Evolutionary conservation across 2,113 vertebrate genomes (phyloP).

Genomic region (Chrysochloris asiatica): DNA sequence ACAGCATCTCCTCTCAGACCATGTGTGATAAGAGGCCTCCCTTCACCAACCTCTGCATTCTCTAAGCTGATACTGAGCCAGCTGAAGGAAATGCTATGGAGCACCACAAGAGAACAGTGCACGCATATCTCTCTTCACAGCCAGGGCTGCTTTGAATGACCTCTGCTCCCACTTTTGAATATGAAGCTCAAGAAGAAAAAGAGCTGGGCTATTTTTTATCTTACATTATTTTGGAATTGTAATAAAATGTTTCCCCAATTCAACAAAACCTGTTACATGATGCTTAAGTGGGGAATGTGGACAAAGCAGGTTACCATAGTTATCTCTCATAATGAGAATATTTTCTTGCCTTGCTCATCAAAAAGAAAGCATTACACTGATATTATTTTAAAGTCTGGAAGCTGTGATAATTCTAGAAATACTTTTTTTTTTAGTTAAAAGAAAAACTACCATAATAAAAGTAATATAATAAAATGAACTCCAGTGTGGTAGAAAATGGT

Average conservation of each 20-base stretch:
- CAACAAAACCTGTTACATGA: background rate
- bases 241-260: slow-evolving; percentile 31
- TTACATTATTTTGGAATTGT: background rate
- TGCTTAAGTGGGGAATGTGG: background rate
- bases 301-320: background rate
- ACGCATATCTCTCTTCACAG: too few relatives aligned
- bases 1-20: slow-evolving; percentile 49
- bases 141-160: background rate
- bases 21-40: background rate
- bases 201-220: background rate
- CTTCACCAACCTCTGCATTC: background rate
- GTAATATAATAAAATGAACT: background rate
- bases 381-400: slow-evolving; percentile 37
- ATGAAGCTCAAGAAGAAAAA: slow-evolving; percentile 36
- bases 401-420: slow-evolving; percentile 1
- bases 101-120: background rate
- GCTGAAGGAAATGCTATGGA: background rate
- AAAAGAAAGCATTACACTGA: slow-evolving; percentile 15
- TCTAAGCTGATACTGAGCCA: background rate
- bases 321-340: background rate
- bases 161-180: background rate
- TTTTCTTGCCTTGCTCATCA: background rate
- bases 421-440: slow-evolving; percentile 11
- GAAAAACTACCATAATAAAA: background rate
- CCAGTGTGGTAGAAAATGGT: background rate